Base-by-base conservation (phyloP, 2,797 vertebrate genomes). In the Eremophila alpestris region DNA sequence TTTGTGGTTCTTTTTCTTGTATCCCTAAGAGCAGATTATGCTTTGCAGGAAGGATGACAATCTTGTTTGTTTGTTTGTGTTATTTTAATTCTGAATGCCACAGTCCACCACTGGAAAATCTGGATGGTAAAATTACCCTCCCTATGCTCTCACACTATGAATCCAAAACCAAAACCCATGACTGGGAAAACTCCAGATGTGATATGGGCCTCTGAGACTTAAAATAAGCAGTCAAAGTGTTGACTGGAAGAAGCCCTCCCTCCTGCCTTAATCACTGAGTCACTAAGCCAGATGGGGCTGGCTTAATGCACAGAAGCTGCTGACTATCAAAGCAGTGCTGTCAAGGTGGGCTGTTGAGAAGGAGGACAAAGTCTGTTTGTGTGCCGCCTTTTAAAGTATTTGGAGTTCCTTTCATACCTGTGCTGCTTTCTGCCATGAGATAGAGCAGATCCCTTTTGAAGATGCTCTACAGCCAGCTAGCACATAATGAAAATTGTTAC, bases 131-230 rank as follows among this genome's bases (percentile, higher is more conserved):
- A 93, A 86, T 52, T 94, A 86, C 52, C 21, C 34, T 64, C 45
- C 15, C 36, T 76, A 6, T 79, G 54, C 16, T 78, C 68, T 83
- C 7, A 34, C 27, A 54, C 64, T 55, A 51, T 84, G 79, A 96
- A 90, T 88, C 58, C 80, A 86, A 96, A 96, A 93, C 75, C 79
- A 91, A 95, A 95, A 86, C 49, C 67, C 54, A 80, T 70, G 48
- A 60, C 69, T 90, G 80, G 69, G 77, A 49, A 93, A 87, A 41
- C 16, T 90, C 87, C 56, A 90, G 65, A 92, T 78, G 63, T 63
- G 30, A 77, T 55, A 56, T 18, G 58, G 62, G 41, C 49, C 67
- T 90, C 76, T 94, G 90, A 95, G 59, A 73, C 74, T 87, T 40
- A 92, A 92, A 97, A 93, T 58, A 93, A 95, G 86, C 78, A 95